Base-by-base conservation (phyloP, 2,888 invertebrate genomes). In the Anthoptus insignis region DNA sequence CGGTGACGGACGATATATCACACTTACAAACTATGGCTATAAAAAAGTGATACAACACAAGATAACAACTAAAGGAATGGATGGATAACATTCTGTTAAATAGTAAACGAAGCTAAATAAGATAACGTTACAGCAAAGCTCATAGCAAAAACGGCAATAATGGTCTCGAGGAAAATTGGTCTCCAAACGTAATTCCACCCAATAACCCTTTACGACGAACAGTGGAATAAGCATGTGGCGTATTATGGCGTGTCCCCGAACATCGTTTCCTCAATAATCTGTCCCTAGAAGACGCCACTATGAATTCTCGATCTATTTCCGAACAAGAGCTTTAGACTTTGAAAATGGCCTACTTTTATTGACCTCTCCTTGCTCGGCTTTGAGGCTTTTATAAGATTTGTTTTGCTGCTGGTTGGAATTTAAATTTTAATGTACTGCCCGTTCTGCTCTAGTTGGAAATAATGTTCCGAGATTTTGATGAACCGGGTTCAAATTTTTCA, bases 151-250 rank as follows among this genome's bases (percentile, higher is more conserved):
- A n/a, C 34, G 49, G 34, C 45, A 59, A 49, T 59, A 19, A 34
- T 59, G 29, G 45, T 9, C 22, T 34, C 34, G 24, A 32, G 53
- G 42, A 53, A 53, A 60, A 42, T 60, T 29, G 42, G 32, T 32
- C 45, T 32, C 42, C n/a, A 53, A 60, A 60, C 32, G 53, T 45
- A 19, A 60, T 60, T 60, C 29, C 39, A 59, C 68, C 79, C 78
- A 81, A 83, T 87, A 84, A 85, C 83, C 83, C 83, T 81, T 84
- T 79, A 80, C 79, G 83, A 83, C 78, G 80, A 84, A 81, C 79
- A 81, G 81, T 81, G 79, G 76, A 83, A 82, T 81, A 81, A 82
- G 75, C 78, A 76, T 76, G 77, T 78, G 82, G 76, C 79, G 76
- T 81, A 80, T 83, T 84, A 83, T 80, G 77, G 79, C 81, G 79